Conservation (phyloP, 2,797 vertebrate genomes). For the Ctenosaura bakeri region DNA sequence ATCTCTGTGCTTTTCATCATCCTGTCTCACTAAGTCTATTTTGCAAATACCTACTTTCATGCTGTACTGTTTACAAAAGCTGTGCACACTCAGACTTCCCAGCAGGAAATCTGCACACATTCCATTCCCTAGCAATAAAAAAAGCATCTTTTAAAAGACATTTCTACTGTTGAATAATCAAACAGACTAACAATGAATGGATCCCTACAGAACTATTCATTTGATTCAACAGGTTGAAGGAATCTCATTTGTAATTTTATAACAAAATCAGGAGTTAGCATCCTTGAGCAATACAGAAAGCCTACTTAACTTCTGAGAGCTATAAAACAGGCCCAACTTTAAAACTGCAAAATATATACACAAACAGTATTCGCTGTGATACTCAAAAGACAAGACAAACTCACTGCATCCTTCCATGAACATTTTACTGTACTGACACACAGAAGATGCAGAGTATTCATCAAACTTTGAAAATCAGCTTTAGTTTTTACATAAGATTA, state of each 20-base stretch:
- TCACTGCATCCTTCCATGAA: neutral
- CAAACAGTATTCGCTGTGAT: neutral
- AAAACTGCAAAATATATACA: neutral
- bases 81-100: constrained; percentile 7
- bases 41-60: constrained; percentile 28
- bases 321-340: neutral
- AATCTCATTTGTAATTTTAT: neutral
- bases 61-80: constrained; percentile 23
- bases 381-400: neutral
- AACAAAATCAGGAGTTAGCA: neutral
- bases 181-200: constrained; percentile 2
- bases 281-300: neutral
- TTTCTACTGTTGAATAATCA: constrained; percentile 16
- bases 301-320: neutral
- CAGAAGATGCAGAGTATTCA: neutral
- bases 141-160: neutral
- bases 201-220: neutral
- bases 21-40: neutral
- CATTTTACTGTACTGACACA: neutral
- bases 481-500: neutral
- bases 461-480: neutral
- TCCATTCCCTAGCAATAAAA: neutral
- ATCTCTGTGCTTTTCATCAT: constrained; percentile 1
- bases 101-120: neutral
- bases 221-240: neutral